Conservation (phyloP, 2,113 vertebrate species). For the Pantherophis guttatus region DNA sequence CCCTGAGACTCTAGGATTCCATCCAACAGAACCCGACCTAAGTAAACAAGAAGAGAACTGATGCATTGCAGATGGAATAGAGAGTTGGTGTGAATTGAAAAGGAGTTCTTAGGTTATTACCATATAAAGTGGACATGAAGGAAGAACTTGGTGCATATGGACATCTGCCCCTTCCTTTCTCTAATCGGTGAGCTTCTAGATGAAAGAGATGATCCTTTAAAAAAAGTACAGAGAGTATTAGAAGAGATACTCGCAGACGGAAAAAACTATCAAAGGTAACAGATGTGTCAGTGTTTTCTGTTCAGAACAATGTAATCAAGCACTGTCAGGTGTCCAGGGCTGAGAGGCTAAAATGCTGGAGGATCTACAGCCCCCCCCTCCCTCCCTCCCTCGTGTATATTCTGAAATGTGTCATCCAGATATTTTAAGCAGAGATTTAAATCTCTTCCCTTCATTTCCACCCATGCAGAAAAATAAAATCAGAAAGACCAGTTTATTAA, state of each 20-base stretch:
- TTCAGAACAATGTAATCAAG: not conserved
- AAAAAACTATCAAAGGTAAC: not conserved
- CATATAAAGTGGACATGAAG: slow-evolving; percentile 83
- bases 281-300: not conserved
- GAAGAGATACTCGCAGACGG: slow-evolving; percentile 12
- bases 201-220: slow-evolving; percentile 79
- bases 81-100: slow-evolving; percentile 17
- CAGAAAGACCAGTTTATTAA: not conserved
- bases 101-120: slow-evolving; percentile 71
- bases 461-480: not conserved
- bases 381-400: not conserved
- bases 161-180: slow-evolving; percentile 87
- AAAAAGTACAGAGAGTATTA: slow-evolving; percentile 42
- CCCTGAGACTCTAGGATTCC: not conserved
- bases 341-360: not conserved
- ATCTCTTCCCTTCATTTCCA: not conserved
- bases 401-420: not conserved
- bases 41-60: slow-evolving; percentile 17
- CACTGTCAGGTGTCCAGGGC: not conserved
- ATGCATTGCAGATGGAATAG: slow-evolving; percentile 33
- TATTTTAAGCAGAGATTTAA: not conserved
- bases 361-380: not conserved
- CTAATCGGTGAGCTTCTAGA: slow-evolving; percentile 79
- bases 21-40: slow-evolving; percentile 8
- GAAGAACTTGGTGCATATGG: slow-evolving; percentile 89